Base-by-base conservation (phyloP, 2,797 vertebrate genomes). In the Anniella stebbinsi region DNA sequence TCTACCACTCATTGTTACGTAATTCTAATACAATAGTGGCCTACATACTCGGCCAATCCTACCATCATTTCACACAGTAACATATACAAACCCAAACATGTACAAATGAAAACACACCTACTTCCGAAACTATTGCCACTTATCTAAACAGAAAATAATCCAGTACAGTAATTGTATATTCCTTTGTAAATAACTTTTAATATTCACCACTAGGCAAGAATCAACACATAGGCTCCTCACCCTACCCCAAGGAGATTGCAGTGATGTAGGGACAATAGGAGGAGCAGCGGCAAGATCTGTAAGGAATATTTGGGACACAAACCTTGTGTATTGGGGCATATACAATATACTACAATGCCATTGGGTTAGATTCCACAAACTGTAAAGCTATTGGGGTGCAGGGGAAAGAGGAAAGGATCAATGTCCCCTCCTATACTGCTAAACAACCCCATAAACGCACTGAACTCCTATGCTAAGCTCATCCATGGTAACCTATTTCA, bases 31-130 rank as follows among this genome's bases (percentile, higher is more conserved):
- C 98, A 98, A 97, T 97, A 98, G 98, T 98, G 98, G 97, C 98
- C 98, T 99, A 99, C 98, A 98, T 99, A 98, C 97, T 95, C 95
- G 45, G 96, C 97, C 98, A 99, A 98, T 98, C 98, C 98, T 96
- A 98, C 96, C 89, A 91, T 97, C 95, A 93, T 97, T 96, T 95
- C 90, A 92, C 97, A 97, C 95, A 97, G 94, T 94, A 96, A 94
- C 90, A 92, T 94, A 97, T 89, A 95, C 70, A 97, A 95, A 93
- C 94, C 72, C 51, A 76, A 38, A 84, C 15, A 60, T 54, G 51
- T 36, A 92, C 86, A 86, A 86, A 83, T 93, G 88, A 80, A 92
- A 95, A 23, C 89, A 60, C 48, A 18, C 91, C 85, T 72, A 84
- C 13, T 28, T 78, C 85, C 92, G 87, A 84, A 93, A 93, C 92